These are phyloP conservation scores for Ramphastos sulfuratus DNA, from an alignment of 2,113 vertebrate genomes.

Conservation along the genomic window DNA sequence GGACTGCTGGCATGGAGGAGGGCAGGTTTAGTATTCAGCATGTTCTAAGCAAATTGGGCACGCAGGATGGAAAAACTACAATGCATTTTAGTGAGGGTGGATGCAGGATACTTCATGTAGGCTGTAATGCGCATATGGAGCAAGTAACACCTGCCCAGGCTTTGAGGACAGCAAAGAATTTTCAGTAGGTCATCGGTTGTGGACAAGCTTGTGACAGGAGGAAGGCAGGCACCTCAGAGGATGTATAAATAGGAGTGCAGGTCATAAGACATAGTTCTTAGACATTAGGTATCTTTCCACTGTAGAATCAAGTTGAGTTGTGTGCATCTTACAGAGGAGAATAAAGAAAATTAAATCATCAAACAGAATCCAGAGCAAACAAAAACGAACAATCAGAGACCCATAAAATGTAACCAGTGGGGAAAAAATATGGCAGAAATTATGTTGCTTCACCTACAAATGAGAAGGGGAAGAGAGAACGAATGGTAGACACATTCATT, in stretches of 20 bases:
- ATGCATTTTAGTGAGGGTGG: neutral
- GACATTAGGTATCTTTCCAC: neutral
- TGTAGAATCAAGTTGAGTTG: neutral
- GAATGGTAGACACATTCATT: neutral
- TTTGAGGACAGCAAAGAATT: neutral
- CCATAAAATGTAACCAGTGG: neutral
- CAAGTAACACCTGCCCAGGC: neutral
- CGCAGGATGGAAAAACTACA: neutral
- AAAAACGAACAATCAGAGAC: neutral
- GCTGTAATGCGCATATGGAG: neutral
- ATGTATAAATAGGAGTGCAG: neutral
- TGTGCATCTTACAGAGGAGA: neutral
- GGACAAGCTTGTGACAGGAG: neutral
- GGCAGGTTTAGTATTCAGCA: conserved; percentile 17
- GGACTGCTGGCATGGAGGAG: conserved; percentile 19
- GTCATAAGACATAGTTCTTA: neutral
- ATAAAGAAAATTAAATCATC: neutral
- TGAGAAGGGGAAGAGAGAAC: neutral
- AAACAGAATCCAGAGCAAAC: neutral
- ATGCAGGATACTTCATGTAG: neutral
- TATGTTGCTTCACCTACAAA: neutral
- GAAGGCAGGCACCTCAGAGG: neutral
- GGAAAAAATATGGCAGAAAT: neutral
- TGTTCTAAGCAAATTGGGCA: conserved; percentile 21
- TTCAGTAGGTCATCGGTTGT: neutral